Conservation (phyloP, 2,888 invertebrate genomes). For the Heliconius ethilla region DNA sequence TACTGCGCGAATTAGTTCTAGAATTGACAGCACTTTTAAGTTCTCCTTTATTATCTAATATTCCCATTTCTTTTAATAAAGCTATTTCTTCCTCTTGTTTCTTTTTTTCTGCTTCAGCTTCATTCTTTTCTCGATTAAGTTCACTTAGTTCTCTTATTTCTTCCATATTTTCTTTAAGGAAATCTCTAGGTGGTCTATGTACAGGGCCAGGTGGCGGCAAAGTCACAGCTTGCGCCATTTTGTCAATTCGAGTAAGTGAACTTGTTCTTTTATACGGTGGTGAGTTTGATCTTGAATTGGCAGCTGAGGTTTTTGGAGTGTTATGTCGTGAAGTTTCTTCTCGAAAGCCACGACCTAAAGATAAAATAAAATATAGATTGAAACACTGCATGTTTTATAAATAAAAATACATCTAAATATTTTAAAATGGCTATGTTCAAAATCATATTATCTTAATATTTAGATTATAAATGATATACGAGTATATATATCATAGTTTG, state of each 20-base stretch:
- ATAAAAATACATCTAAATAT: no score
- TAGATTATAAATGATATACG: no score
- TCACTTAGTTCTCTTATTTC: constrained; percentile 76
- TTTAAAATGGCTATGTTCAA: no score
- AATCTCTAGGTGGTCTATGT: constrained; percentile 71
- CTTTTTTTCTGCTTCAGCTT: constrained; percentile 71
- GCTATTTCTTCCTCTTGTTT: constrained; percentile 75
- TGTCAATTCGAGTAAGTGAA: constrained; percentile 71
- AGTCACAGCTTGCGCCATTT: constrained; percentile 70
- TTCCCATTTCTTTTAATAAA: constrained; percentile 74
- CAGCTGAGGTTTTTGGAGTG: constrained; percentile 75
- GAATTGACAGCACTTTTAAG: constrained; percentile 59
- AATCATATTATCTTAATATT: no score
- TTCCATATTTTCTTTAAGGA: constrained; percentile 76
- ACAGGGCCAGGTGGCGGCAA: constrained; percentile 61
- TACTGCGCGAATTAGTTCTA: constrained; percentile 66
- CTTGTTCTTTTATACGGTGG: constrained; percentile 72
- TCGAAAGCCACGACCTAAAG: constrained; percentile 77
- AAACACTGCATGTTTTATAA: no score
- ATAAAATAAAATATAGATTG: constrained; percentile 31
- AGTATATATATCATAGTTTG: no score
- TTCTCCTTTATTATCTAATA: constrained; percentile 65
- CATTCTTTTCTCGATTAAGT: constrained; percentile 75
- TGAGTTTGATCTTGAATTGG: constrained; percentile 72
- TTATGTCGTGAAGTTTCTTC: constrained; percentile 81